Base-by-base conservation (phyloP, 2,888 invertebrate species). In the Cephalotes varians region DNA sequence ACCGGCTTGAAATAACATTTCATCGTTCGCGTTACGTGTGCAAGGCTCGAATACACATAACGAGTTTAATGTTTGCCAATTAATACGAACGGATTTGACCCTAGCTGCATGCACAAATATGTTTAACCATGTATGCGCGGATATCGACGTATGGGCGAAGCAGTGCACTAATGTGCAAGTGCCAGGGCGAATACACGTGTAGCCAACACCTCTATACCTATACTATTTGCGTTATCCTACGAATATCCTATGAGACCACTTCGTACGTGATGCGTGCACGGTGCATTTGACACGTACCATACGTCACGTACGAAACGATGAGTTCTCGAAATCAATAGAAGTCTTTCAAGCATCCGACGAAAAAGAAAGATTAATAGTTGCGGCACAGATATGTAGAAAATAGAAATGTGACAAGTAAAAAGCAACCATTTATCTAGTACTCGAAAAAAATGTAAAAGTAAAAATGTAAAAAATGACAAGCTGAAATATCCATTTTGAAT, bases 211-310 rank as follows among this genome's bases (percentile, higher is more conserved):
- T 60, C 79, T 74, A 54, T 62, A 58, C 18, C 31, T 74, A 47
- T 28, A 54, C 83, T 79, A 71, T 81, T 64, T 56, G 60, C 69
- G 15, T 51, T 60, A 58, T 81, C 79, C 82, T 84, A 65, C 85
- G 84, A 86, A 84, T 76, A 81, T 81, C 85, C 84, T 85, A 86
- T 79, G 77, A 79, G 80, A 85, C 85, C 89, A 76, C 86, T 87
- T 84, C 82, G 85, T 67, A 82, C 83, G 84, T 86, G 64, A 81
- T 83, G 84, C 86, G 87, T 86, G 86, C 85, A 81, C 83, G 72
- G 62, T 88, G 85, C 87, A 87, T 88, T 91, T 91, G 90, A 86
- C 90, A 86, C 85, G 83, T 89, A 89, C 87, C 90, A 86, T 89
- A 90, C 86, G 89, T 87, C 85, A 82, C 88, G 79, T 83, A 79